Conservation (phyloP, 2,797 vertebrate species). For the Sylvia borin region DNA sequence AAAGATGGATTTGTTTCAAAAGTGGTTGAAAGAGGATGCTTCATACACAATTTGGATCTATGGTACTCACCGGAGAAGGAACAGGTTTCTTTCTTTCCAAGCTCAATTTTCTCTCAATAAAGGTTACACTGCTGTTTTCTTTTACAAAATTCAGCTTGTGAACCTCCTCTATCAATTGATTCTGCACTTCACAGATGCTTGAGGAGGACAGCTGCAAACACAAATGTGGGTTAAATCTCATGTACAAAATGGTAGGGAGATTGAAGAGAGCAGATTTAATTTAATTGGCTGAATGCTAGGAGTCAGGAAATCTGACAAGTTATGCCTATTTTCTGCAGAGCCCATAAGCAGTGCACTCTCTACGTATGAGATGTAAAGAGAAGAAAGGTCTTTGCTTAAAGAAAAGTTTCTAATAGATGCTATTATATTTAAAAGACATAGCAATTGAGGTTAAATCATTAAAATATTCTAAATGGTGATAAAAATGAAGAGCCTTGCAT, state of each 20-base stretch:
- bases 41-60: background rate
- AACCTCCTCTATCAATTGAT: conserved; percentile 89
- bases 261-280: background rate
- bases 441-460: background rate
- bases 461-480: background rate
- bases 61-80: conserved; percentile 69
- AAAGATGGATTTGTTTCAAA: background rate
- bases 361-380: background rate
- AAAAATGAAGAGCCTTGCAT: background rate
- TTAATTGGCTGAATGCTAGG: background rate
- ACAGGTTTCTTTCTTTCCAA: conserved; percentile 85
- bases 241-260: background rate
- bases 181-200: conserved; percentile 88
- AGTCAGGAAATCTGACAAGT: background rate
- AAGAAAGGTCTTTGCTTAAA: background rate
- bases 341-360: background rate
- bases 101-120: conserved; percentile 95
- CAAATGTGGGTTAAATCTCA: conserved; percentile 18
- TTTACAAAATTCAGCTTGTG: conserved; percentile 90
- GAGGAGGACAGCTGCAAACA: conserved; percentile 81
- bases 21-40: background rate
- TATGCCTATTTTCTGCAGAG: background rate
- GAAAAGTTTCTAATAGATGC: background rate
- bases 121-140: conserved; percentile 82
- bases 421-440: background rate